Evolutionary conservation across 2,113 vertebrate genomes (phyloP), one percentile per base, ranked within the genome.

Genomic region (Phocoena sinus): DNA sequence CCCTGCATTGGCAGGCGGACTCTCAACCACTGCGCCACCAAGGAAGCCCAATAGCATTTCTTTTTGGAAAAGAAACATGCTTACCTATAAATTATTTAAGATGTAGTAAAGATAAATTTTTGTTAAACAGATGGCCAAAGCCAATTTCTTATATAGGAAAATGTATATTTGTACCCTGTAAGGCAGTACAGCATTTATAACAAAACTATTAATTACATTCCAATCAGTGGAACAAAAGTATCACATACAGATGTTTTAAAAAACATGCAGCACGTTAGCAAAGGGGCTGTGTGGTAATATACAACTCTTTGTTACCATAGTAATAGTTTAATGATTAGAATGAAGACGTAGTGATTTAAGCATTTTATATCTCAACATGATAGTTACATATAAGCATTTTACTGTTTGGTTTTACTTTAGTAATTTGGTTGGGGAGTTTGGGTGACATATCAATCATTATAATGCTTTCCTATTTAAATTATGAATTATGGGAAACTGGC

Each of bases 201-300:
- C 31, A 80, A 92, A 88, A 95, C 13, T 73, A 81, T 82, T 96
- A 76, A 88, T 80, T 70, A 85, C n/a, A 88, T 97, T 71, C 36
- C 20, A 38, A 86, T 41, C 8, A 2, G 25, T 41, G 38, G 44
- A 80, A 82, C 33, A 89, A 73, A 0, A 73, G 36, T 41, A 53
- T 67, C 53, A 95, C 50, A 58, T 80, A 53, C 3, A 62, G 31
- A 87, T 26, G 31, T 74, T 90, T 76, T 26, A 60, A 68, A 31
- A 36, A 91, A 63, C 65, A 91, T 94, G 93, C 53, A 76, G 21
- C 18, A 20, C 63, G 6, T 86, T 68, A 67, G 96, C 80, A 90
- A 56, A 79, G 21, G 20, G 62, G 6, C 79, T 89, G 1, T 47
- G 5, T 70, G 28, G 38, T 38, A 38, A 68, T 12, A 91, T 5